A percentile compares a stretch with the other conserved stretches of the same genome.
Conservation (phyloP, 2,797 vertebrate species). For the Gadopsis bispinosus region DNA sequence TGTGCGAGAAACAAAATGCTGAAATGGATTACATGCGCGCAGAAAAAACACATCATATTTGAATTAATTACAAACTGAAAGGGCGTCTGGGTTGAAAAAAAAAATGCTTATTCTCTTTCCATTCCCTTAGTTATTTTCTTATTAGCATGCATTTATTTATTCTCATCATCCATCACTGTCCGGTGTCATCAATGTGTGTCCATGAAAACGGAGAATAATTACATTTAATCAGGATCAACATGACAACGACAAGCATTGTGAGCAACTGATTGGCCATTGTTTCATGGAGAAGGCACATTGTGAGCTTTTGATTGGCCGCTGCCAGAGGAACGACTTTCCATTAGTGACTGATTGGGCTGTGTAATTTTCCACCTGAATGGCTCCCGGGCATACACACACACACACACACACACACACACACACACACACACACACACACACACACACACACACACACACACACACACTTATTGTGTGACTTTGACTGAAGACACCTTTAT, state of each 20-base stretch:
- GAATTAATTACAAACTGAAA: constrained; percentile 78
- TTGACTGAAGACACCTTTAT: constrained; percentile 48
- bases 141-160: constrained; percentile 65
- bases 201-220: constrained; percentile 73
- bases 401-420: constrained; percentile 30
- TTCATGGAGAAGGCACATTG: constrained; percentile 49
- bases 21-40: constrained; percentile 77
- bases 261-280: constrained; percentile 73
- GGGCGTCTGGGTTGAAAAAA: constrained; percentile 35
- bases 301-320: constrained; percentile 64
- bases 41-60: constrained; percentile 67
- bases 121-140: constrained; percentile 67
- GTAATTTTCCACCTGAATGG: constrained; percentile 81
- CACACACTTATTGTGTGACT: constrained; percentile 60
- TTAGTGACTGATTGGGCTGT: constrained; percentile 78
- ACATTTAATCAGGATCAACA: constrained; percentile 71
- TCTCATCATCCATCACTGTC: constrained; percentile 47
- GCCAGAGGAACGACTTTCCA: constrained; percentile 61
- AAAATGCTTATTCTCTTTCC: constrained; percentile 45
- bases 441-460: constrained; percentile 38
- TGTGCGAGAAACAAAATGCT: constrained; percentile 67
- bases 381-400: constrained; percentile 38
- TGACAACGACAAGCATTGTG: constrained; percentile 67
- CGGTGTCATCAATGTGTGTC: constrained; percentile 63
- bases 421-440: constrained; percentile 33